Percentiles rank a stretch among this genome's conserved stretches.
These are phyloP conservation scores for Augochlora pura DNA, from an alignment of 1,140 invertebrate species.

Conservation along the genomic window DNA sequence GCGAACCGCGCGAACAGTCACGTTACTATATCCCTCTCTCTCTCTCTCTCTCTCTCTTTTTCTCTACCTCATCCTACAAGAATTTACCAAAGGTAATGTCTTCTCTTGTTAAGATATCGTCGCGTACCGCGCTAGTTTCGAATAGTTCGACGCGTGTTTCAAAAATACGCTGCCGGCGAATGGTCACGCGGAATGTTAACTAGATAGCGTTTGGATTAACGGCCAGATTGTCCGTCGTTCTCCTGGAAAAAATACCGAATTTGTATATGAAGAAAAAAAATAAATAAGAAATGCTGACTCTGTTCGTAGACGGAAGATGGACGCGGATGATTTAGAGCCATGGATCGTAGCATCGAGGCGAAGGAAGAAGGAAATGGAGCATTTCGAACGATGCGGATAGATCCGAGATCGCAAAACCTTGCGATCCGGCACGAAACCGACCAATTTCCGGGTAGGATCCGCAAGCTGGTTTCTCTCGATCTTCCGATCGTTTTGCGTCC, in stretches of 20 bases:
- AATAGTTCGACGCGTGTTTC: background rate
- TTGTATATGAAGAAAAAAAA: too few species aligned
- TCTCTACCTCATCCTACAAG: background rate
- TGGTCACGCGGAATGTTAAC: background rate
- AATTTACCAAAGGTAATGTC: background rate
- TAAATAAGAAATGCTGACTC: background rate
- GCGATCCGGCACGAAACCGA: background rate
- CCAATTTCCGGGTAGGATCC: background rate
- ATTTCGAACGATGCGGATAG: background rate
- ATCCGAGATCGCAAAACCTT: background rate
- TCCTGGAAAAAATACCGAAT: too few species aligned
- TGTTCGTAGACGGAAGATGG: background rate
- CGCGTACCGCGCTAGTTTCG: background rate
- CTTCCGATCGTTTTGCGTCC: too few species aligned
- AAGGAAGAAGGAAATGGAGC: background rate
- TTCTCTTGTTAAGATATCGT: background rate
- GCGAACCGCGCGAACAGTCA: constrained; percentile 29
- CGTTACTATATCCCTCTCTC: background rate
- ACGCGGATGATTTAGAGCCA: background rate
- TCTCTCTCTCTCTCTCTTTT: background rate
- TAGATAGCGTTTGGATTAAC: background rate
- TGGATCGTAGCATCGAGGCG: background rate
- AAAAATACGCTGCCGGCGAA: background rate
- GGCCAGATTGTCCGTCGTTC: background rate
- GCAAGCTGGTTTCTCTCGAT: background rate